Base-by-base conservation (phyloP, 2,888 invertebrate genomes). In the Polydrusus cervinus region DNA sequence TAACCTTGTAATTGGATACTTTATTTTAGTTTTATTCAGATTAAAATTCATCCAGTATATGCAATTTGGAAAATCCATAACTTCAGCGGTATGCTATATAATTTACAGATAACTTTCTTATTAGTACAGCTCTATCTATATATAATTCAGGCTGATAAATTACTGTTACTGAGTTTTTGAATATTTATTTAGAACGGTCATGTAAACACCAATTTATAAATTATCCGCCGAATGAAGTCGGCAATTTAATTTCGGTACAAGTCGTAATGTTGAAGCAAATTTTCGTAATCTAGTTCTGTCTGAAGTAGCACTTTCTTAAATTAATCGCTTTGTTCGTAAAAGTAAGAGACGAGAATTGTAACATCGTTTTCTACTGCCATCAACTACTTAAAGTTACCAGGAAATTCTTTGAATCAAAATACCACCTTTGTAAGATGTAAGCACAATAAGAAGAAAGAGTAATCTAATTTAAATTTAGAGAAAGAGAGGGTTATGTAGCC, bases 261-360 rank as follows among this genome's bases (percentile, higher is more conserved):
- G 38, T 38, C 18, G 57, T 38, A 60, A 60, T 40, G 38, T 30
- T 38, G 10, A 60, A 60, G 57, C 16, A 60, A 60, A 60, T 60
- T 60, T 60, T 60, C 57, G 38, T 60, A 60, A 60, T 60, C 38
- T 38, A 16, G 38, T 38, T 60, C 38, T 16, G 38, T 34, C 38
- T 60, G 16, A 60, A 60, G 57, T 34, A 47, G 65, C 47, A 34
- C 65, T 65, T 34, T 14, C 34, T 49, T 34, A 65, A 49, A 65
- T 65, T 65, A 65, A 51, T 65, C 65, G 51, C 65, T 65, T 65
- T 51, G 49, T 49, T 51, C 49, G 57, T 34, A 25, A 64, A 64
- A 64, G 64, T 64, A 65, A 65, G 16, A 51, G 49, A 49, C 25
- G 16, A 34, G 49, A 49, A 65, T 65, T 65, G 47, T 51, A 65